These are phyloP conservation scores for Syritta pipiens DNA, from an alignment of 2,888 invertebrate genomes.

Conservation along the genomic window DNA sequence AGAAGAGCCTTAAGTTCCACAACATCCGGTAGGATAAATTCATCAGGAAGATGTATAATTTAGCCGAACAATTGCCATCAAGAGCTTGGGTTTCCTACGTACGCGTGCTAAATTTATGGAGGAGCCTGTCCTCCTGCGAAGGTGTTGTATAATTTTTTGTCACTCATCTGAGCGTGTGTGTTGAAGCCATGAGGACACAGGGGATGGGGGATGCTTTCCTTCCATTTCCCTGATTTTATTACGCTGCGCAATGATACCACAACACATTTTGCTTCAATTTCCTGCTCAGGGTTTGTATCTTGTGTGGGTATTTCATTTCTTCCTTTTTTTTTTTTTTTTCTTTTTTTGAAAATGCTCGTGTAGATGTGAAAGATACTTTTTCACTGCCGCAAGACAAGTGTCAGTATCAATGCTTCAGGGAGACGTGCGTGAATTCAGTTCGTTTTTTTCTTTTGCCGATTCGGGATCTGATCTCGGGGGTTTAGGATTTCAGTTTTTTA, in stretches of 20 bases:
- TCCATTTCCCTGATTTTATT: conserved; percentile 49
- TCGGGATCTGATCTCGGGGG: conserved; percentile 15
- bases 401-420: conserved; percentile 1
- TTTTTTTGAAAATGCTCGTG: background rate
- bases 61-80: conserved; percentile 37
- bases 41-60: conserved; percentile 29
- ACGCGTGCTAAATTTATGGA: background rate
- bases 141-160: conserved; percentile 42
- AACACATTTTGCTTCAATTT: conserved; percentile 50
- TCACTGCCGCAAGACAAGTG: conserved; percentile 4
- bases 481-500: conserved; percentile 30
- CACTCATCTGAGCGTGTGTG: conserved; percentile 28
- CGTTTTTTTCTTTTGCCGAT: conserved; percentile 4
- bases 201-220: background rate
- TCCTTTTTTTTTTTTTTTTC: background rate
- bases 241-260: conserved; percentile 12
- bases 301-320: background rate
- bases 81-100: conserved; percentile 9
- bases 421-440: too few species aligned
- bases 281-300: conserved; percentile 17
- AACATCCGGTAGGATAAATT: conserved; percentile 31
- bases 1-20: conserved; percentile 7
- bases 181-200: background rate
- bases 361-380: conserved; percentile 12
- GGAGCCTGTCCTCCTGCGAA: background rate